Evolutionary conservation across 2,888 invertebrate species (phyloP).

Genomic region (Mythimna loreyi): DNA sequence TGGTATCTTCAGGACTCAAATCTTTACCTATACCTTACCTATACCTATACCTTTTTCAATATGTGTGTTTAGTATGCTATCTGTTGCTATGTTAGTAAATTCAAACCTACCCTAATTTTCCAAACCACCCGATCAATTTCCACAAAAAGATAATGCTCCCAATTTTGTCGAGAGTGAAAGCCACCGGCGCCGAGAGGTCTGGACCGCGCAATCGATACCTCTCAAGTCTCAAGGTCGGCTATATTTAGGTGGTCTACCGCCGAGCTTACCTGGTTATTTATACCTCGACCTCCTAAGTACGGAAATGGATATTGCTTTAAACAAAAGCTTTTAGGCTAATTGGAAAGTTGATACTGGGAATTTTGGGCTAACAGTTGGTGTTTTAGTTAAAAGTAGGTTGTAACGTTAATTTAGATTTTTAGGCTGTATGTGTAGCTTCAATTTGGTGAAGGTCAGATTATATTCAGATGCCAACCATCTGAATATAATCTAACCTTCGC

Average conservation of each 20-base stretch:
- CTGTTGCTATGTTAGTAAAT: too few relatives aligned
- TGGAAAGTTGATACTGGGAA: background rate
- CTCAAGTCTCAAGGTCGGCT: constrained; percentile 52
- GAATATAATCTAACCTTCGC: too few relatives aligned
- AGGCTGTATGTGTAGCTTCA: background rate
- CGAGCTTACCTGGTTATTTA: constrained; percentile 32
- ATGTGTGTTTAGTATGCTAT: too few relatives aligned
- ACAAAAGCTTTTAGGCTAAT: constrained; percentile 7
- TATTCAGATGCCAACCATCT: too few relatives aligned
- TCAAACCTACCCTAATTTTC: background rate
- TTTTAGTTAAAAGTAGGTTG: background rate
- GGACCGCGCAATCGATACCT: constrained; percentile 56
- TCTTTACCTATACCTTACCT: too few relatives aligned
- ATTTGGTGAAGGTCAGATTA: background rate
- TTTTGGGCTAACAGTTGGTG: background rate
- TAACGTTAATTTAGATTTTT: background rate
- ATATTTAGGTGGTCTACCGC: constrained; percentile 28
- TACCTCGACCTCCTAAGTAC: constrained; percentile 2
- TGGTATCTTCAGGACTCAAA: too few relatives aligned
- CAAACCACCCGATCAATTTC: constrained; percentile 16
- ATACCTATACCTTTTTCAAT: too few relatives aligned
- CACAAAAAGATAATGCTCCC: constrained; percentile 10
- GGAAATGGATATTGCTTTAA: constrained; percentile 25
- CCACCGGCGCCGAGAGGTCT: constrained; percentile 52
- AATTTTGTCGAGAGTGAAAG: constrained; percentile 51